Conservation (phyloP, 2,797 vertebrate species). For the Enteromius treurensis region DNA sequence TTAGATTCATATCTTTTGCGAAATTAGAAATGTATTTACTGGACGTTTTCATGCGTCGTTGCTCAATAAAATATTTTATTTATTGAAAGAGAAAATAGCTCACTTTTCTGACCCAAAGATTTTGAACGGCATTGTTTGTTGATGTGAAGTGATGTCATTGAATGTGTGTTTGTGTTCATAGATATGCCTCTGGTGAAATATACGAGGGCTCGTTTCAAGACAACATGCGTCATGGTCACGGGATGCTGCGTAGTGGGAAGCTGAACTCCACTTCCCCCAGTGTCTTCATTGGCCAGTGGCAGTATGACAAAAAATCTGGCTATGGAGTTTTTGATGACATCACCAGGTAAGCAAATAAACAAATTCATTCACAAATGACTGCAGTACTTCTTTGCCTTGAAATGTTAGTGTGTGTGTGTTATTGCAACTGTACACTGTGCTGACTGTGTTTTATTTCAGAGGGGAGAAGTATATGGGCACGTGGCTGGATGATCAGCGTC, state of each 20-base stretch:
- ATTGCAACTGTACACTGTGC: background rate
- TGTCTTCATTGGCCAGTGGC: slow-evolving; percentile 97
- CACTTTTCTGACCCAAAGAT: background rate
- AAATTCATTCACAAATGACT: background rate
- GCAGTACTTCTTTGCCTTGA: background rate
- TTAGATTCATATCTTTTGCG: background rate
- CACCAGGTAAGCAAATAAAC: slow-evolving; percentile 83
- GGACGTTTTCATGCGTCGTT: background rate
- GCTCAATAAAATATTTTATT: background rate
- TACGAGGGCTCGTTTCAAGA: slow-evolving; percentile 96
- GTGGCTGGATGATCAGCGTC: slow-evolving; percentile 93
- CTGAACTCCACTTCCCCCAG: slow-evolving; percentile 93
- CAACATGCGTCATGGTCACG: slow-evolving; percentile 93
- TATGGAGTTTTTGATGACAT: slow-evolving; percentile 98
- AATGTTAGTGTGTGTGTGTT: background rate
- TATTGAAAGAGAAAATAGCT: background rate
- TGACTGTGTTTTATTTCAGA: slow-evolving; percentile 69
- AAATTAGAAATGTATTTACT: background rate
- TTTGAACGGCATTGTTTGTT: background rate
- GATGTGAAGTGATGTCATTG: background rate
- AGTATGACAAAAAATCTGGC: slow-evolving; percentile 92
- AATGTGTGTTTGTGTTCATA: slow-evolving; percentile 59
- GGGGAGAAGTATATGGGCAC: slow-evolving; percentile 98
- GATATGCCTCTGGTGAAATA: slow-evolving; percentile 93
- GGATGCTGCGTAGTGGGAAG: slow-evolving; percentile 91